Evolutionary conservation across 1,140 invertebrate genomes (phyloP).

Genomic region (Eciton burchellii): DNA sequence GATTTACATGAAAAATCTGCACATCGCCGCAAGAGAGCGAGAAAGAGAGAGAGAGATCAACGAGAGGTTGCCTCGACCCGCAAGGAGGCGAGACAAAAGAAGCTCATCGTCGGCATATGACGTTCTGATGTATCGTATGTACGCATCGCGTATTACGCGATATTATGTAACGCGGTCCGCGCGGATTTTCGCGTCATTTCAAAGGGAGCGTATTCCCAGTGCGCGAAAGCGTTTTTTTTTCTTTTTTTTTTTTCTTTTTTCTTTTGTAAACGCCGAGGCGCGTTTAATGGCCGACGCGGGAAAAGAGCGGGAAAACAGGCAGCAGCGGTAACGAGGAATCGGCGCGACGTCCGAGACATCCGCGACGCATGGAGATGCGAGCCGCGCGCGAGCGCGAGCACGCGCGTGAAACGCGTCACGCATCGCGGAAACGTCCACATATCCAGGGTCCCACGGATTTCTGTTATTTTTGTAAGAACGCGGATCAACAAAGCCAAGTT

Average conservation of each 20-base stretch:
- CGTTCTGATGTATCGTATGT: slow-evolving; percentile 23
- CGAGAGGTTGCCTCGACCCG: not conserved
- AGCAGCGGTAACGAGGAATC: slow-evolving; percentile 43
- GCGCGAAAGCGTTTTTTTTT: no score
- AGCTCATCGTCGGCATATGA: slow-evolving; percentile 22
- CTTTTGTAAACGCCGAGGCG: slow-evolving; percentile 48
- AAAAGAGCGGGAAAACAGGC: not conserved
- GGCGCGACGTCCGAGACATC: no score
- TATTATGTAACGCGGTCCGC: slow-evolving; percentile 36
- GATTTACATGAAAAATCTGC: slow-evolving; percentile 11
- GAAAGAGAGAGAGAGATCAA: not conserved
- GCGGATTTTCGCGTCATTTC: slow-evolving; percentile 52
- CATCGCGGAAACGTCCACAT: slow-evolving; percentile 5
- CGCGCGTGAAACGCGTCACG: not conserved
- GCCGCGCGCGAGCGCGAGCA: no score
- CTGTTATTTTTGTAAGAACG: slow-evolving; percentile 30
- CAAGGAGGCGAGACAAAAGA: slow-evolving; percentile 12
- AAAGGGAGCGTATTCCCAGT: slow-evolving; percentile 49
- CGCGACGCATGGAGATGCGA: no score
- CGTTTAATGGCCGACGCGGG: slow-evolving; percentile 44
- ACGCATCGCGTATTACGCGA: not conserved
- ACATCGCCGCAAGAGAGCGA: not conserved
- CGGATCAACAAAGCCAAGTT: slow-evolving; percentile 31
- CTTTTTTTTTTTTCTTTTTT: no score
- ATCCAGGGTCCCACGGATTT: slow-evolving; percentile 8